Evolutionary conservation across 2,797 vertebrate genomes (phyloP).

Genomic region (Lacerta agilis): DNA sequence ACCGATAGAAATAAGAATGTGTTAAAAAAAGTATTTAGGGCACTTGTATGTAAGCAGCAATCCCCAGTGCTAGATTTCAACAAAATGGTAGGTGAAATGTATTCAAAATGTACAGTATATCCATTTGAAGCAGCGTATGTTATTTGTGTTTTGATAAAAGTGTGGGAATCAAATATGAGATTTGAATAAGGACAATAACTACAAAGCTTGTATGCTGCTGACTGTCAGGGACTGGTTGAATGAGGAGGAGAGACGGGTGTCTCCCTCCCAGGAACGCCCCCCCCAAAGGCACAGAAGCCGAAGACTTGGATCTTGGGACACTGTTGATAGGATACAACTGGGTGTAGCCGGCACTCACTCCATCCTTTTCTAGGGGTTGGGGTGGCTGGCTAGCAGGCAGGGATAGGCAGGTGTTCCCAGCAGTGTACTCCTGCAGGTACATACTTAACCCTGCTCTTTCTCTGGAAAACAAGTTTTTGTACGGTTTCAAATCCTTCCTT

Average conservation of each 20-base stretch:
- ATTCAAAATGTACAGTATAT: background rate
- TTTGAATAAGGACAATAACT: background rate
- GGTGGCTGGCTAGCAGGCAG: no score
- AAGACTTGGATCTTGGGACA: no score
- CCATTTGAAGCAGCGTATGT: background rate
- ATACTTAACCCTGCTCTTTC: background rate
- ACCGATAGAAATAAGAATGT: slow-evolving; percentile 23
- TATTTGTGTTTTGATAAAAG: background rate
- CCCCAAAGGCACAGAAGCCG: no score
- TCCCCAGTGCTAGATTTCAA: slow-evolving; percentile 40
- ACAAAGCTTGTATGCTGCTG: no score
- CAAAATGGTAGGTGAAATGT: background rate
- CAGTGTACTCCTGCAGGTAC: no score
- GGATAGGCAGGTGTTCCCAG: no score
- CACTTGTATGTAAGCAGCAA: slow-evolving; percentile 30
- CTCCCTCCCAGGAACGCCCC: no score
- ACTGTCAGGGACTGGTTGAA: no score
- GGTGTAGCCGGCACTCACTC: no score
- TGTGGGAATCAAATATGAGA: background rate
- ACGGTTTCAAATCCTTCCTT: background rate
- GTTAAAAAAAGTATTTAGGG: slow-evolving; percentile 8
- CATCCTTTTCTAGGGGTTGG: no score
- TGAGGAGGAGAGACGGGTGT: no score
- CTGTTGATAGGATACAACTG: no score
- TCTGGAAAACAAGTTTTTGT: background rate